Evolutionary conservation across 2,113 vertebrate species (phyloP), one percentile per base, ranked within the genome.

Genomic region (Silurus asotus): DNA sequence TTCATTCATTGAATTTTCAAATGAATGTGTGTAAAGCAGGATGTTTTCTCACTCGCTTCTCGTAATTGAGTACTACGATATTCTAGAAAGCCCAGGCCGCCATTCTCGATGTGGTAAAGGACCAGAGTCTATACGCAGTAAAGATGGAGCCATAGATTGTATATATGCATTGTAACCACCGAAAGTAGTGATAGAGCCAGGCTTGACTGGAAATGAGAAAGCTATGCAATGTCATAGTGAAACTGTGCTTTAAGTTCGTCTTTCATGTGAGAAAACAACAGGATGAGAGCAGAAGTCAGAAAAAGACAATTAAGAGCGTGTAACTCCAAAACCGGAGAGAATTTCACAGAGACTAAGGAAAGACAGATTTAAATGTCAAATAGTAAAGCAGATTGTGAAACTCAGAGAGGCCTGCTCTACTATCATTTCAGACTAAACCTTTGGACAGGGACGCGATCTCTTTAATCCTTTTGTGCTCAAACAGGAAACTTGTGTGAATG

Each of bases 251-350:
- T 69, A 90, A 25, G 67, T 82, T 84, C 48, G 86, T 56, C 91
- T 92, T 93, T 92, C 88, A 92, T 91, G 88, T 87, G 88, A 91
- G 90, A 91, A 90, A 89, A 91, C 87, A 90, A 92, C 90, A 92
- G 89, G 91, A 91, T 91, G 90, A 91, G 86, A 86, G 85, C 86
- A 76, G 62, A 74, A 70, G 78, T 59, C 67, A 70, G 20, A 83
- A 88, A 75, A 75, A 79, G 82, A 85, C 19, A 76, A 82, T 62
- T 45, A 72, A 37, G 45, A 37, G 17, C 37, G 4, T 69, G 69
- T 58, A 64, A 25, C 62, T 79, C 78, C 78, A 85, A 69, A 64
- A 75, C 49, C 76, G 58, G 51, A 88, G 70, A 79, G 62, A 81
- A 78, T 65, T 61, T 45, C 62, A 58, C 64, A 1, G 49, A 82